Percentiles rank a stretch among this genome's conserved stretches.
Conservation (phyloP, 1,140 invertebrate species). For the Babylonia areolata region DNA sequence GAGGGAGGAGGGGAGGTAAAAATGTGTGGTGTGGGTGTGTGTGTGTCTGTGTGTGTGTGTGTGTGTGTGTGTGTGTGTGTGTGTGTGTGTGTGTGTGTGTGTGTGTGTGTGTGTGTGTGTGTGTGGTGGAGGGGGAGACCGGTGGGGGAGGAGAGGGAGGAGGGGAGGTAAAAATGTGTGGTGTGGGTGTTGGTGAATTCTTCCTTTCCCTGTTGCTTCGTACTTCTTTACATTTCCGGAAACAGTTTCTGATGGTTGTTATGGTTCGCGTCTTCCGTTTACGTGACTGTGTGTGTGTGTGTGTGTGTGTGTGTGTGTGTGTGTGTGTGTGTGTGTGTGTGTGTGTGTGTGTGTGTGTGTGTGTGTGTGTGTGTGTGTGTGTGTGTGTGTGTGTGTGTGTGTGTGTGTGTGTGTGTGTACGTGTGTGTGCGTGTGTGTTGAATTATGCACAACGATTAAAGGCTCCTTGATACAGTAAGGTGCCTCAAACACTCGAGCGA, state of each 20-base stretch:
- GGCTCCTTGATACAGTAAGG: too few species aligned
- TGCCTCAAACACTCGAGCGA: too few species aligned
- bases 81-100: neutral
- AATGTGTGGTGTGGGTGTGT: neutral
- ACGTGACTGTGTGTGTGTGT: neutral
- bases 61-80: neutral
- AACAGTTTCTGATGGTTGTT: too few species aligned
- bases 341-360: neutral
- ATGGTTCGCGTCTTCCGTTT: neutral
- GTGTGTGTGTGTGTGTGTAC: neutral
- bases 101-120: neutral
- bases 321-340: neutral
- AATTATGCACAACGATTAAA: too few species aligned
- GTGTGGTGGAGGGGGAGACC: neutral
- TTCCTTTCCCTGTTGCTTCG: too few species aligned
- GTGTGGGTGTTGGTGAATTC: neutral
- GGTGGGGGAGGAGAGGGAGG: too few species aligned
- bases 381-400: neutral
- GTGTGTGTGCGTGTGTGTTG: neutral
- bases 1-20: too few species aligned
- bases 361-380: conserved; percentile 7
- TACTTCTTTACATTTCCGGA: too few species aligned
- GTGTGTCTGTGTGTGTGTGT: neutral
- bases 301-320: neutral
- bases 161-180: too few species aligned